These are phyloP conservation scores for Mya arenaria DNA, from an alignment of 1,140 invertebrate genomes.

Conservation along the genomic window DNA sequence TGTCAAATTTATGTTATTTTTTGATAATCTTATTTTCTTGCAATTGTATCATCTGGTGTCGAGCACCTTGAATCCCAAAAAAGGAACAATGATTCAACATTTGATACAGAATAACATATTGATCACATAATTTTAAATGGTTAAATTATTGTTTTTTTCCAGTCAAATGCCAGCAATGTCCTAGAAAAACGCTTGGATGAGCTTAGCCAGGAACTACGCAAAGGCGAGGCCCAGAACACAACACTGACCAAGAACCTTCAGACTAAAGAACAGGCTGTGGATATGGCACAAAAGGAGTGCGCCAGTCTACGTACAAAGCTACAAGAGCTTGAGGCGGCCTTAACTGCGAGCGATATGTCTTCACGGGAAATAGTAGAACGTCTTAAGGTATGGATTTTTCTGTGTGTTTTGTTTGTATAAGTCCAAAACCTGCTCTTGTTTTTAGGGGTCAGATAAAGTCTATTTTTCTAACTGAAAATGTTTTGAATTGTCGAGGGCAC, in stretches of 20 bases:
- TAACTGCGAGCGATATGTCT: conserved; percentile 62
- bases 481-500: too few species aligned
- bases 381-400: conserved; percentile 67
- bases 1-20: too few species aligned
- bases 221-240: conserved; percentile 64
- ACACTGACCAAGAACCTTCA: conserved; percentile 62
- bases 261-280: conserved; percentile 62
- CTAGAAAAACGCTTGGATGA: conserved; percentile 73
- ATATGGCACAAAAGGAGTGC: conserved; percentile 65
- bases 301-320: conserved; percentile 68
- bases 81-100: too few species aligned
- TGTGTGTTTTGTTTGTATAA: too few species aligned
- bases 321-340: conserved; percentile 69
- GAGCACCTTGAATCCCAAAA: too few species aligned
- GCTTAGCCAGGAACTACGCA: conserved; percentile 69
- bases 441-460: too few species aligned
- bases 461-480: too few species aligned
- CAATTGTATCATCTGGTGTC: too few species aligned
- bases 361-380: conserved; percentile 67
- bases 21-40: too few species aligned
- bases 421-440: too few species aligned
- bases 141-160: conserved; percentile 6
- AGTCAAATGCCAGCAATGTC: conserved; percentile 70
- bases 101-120: neutral
- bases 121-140: neutral